Percentiles rank a stretch among this genome's conserved stretches.
These are phyloP conservation scores for Pollachius pollachius DNA, from an alignment of 2,113 vertebrate genomes.

Conservation along the genomic window DNA sequence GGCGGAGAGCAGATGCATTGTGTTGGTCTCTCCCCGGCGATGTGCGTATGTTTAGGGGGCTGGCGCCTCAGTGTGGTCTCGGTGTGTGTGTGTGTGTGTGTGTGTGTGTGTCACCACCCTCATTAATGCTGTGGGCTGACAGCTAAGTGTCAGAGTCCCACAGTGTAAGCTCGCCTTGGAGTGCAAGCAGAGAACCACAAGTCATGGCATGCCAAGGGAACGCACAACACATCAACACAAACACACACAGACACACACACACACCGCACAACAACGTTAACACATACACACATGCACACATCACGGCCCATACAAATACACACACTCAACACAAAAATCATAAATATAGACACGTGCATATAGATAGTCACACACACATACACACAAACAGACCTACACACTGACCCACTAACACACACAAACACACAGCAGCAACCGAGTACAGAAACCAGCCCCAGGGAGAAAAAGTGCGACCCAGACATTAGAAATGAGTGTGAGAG, in stretches of 20 bases:
- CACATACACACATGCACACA: background rate
- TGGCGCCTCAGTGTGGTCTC: conserved; percentile 7
- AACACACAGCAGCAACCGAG: background rate
- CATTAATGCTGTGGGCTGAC: conserved; percentile 69
- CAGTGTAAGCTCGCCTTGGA: conserved; percentile 50
- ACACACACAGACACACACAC: conserved; percentile 10
- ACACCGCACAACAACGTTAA: background rate
- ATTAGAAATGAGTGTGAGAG: too few relatives aligned
- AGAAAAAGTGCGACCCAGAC: background rate
- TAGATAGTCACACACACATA: background rate
- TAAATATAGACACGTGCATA: too few relatives aligned
- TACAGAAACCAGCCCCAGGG: conserved; percentile 36
- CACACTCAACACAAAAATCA: background rate
- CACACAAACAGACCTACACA: background rate
- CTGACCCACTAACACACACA: background rate
- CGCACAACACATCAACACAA: background rate
- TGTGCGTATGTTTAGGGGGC: background rate
- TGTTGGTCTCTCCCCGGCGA: background rate
- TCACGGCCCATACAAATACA: conserved; percentile 5
- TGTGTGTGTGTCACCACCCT: conserved; percentile 52
- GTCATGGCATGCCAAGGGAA: conserved; percentile 29
- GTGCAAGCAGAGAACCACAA: conserved; percentile 58
- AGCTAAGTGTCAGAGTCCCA: conserved; percentile 65
- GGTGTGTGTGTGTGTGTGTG: conserved; percentile 13
- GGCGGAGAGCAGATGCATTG: too few relatives aligned